Base-by-base conservation (phyloP, 2,113 vertebrate species). In the Amblyopsis rosae region DNA sequence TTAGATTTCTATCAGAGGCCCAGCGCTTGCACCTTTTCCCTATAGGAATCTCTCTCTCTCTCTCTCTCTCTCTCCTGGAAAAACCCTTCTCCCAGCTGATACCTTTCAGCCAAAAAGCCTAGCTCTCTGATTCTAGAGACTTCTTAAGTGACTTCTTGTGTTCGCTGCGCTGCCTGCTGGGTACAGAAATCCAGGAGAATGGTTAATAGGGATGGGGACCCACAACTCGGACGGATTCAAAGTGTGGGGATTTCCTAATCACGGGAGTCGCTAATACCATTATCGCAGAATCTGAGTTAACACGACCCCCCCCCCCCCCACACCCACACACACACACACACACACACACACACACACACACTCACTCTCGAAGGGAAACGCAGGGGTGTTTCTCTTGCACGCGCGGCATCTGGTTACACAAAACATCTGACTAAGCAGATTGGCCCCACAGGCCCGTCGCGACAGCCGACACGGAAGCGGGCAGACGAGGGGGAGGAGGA, bases 401-500 rank as follows among this genome's bases (percentile, higher is more conserved):
- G 85, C 67, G 15, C 70, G 86, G 82, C 87, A 88, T 86, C 89
- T 89, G 89, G 83, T 82, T 86, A 70, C 79, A 79, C 66, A 78
- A 79, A 86, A 90, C 88, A 90, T 88, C 80, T 85, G 87, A 91
- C 76, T 79, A 86, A 90, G 87, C 90, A 92, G 86, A 90, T 87
- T 84, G 87, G 82, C 80, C 86, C 85, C 80, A 79, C 75, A 76
- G 87, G 85, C 81, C 86, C 68, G 83, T 75, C 72, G 81, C 78
- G 86, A 87, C 84, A 88, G 85, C 70, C 72, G 75, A 81, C 56
- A 73, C 83, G 85, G 80, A 82, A 80, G 82, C 83, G 72, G 80
- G 79, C 77, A 86, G 85, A 85, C 75, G 81, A 75, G 85, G 80
- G 77, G 9, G 33, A 17, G 59, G 49, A 84, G 81, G 77, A 7